Evolutionary conservation across 2,113 vertebrate species (phyloP).

Genomic region (Brienomyrus longianalis): DNA sequence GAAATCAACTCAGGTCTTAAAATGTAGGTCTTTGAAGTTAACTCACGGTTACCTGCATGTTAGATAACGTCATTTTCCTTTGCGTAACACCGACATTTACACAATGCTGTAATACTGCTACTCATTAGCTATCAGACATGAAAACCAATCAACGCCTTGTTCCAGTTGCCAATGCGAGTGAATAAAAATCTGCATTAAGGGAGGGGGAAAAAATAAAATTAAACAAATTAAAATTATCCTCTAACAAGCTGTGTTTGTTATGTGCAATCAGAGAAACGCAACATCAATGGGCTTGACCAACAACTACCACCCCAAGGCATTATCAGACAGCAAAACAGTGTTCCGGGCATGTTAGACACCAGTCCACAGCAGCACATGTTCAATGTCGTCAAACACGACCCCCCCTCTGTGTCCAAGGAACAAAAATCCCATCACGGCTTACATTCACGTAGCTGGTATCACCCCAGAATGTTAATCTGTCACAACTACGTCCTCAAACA

Average conservation of each 20-base stretch:
- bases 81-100: background rate
- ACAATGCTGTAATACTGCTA: conserved; percentile 28
- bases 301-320: conserved; percentile 18
- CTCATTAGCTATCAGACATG: background rate
- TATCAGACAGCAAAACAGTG: conserved; percentile 8
- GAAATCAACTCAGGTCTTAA: conserved; percentile 7
- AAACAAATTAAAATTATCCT: background rate
- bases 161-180: conserved; percentile 10
- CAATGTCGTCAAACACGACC: background rate
- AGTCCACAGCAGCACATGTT: conserved; percentile 14
- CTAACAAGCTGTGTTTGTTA: conserved; percentile 17
- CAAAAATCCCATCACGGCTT: background rate
- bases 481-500: background rate
- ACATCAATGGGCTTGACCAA: conserved; percentile 9
- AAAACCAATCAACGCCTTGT: background rate
- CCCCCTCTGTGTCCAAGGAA: background rate
- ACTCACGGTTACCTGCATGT: background rate
- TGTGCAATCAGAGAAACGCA: conserved; percentile 20
- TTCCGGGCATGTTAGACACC: background rate
- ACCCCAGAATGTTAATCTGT: conserved; percentile 16
- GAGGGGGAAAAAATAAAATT: background rate
- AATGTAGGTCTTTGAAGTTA: background rate
- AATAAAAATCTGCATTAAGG: background rate
- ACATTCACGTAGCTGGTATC: conserved; percentile 20
- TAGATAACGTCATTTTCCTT: background rate